Evolutionary conservation across 2,113 vertebrate species (phyloP).

Genomic region (Amazona vittata): DNA sequence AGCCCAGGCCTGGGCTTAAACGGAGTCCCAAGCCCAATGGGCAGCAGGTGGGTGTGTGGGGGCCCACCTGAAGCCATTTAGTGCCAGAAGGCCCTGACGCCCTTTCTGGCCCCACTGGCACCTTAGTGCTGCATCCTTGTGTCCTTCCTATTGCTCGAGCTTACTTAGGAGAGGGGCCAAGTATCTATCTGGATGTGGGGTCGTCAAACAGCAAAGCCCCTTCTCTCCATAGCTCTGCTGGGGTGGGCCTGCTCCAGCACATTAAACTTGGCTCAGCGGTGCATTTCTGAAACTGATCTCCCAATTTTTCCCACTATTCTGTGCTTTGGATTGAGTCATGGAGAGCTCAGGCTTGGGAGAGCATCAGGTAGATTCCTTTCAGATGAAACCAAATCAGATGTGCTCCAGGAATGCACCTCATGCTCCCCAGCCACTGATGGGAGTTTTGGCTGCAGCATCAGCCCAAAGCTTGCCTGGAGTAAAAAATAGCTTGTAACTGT

Average conservation of each 20-base stretch:
- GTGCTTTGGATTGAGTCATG: background rate
- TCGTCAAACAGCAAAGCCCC: background rate
- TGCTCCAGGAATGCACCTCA: slow-evolving; percentile 16
- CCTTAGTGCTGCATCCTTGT: background rate
- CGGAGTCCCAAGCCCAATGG: fast-evolving
- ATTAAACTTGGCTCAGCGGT: background rate
- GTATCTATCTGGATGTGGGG: fast-evolving
- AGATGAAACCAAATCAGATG: background rate
- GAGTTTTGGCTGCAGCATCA: background rate
- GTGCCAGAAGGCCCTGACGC: background rate
- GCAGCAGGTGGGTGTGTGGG: background rate
- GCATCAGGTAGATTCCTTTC: background rate
- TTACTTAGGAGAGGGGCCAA: background rate
- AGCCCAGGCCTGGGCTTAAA: background rate
- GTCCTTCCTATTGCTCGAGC: background rate
- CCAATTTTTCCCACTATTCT: background rate
- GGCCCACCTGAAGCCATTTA: background rate
- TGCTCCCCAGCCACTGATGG: background rate
- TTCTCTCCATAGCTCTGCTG: background rate
- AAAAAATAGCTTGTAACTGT: background rate
- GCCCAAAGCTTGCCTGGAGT: background rate
- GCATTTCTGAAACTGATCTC: background rate
- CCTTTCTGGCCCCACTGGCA: background rate
- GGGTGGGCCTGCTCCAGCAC: background rate
- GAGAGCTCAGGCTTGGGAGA: background rate